phyloP scores from a whole-genome alignment of 2,797 vertebrate species.

The Arnoldichthys spilopterus region DNA sequence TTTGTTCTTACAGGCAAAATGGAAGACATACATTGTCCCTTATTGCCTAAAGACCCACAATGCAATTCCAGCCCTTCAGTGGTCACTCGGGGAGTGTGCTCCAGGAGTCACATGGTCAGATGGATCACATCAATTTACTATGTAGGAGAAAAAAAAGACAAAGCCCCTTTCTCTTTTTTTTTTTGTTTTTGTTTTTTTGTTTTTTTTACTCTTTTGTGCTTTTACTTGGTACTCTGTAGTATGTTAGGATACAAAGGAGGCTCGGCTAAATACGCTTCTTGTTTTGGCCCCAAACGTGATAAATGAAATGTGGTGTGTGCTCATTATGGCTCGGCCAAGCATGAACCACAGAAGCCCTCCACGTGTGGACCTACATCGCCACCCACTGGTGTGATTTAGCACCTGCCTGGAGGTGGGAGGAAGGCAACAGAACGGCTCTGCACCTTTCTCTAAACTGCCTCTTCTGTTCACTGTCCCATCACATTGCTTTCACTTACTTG shows the following conservation, averaged over 20 bases:
- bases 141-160: constrained; percentile 72
- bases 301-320: constrained; percentile 79
- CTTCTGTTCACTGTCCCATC: neutral
- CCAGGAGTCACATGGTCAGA: constrained; percentile 88
- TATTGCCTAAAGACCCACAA: constrained; percentile 85
- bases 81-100: constrained; percentile 85
- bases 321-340: constrained; percentile 60
- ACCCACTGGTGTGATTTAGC: constrained; percentile 65
- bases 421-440: constrained; percentile 1
- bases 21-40: constrained; percentile 84
- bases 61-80: constrained; percentile 85
- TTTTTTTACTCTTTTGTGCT: constrained; percentile 48
- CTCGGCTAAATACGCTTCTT: constrained; percentile 79
- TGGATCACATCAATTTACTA: constrained; percentile 94
- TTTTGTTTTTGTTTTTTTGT: neutral
- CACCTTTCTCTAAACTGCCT: neutral
- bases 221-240: constrained; percentile 47
- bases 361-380: constrained; percentile 75
- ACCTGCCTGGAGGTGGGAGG: constrained; percentile 20
- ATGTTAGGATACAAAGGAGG: constrained; percentile 67
- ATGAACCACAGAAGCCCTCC: neutral
- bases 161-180: constrained; percentile 66
- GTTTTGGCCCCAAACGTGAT: constrained; percentile 75
- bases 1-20: constrained; percentile 81
- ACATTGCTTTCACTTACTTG: neutral